These are phyloP conservation scores for Cybosia mesomella DNA, from an alignment of 2,888 invertebrate genomes.

Conservation along the genomic window DNA sequence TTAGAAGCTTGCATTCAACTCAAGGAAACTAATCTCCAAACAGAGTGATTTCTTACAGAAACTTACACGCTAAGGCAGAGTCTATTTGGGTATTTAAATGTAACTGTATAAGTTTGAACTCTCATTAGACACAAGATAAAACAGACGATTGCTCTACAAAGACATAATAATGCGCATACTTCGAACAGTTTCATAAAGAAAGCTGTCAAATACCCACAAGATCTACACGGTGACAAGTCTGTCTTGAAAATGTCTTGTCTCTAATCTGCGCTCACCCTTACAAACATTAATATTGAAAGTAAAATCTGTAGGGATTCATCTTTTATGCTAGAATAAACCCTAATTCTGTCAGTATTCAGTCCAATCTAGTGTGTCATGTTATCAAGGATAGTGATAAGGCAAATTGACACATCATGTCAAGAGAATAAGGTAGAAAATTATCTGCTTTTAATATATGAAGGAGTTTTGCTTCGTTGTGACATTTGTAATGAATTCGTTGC, in stretches of 20 bases:
- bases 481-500: constrained; percentile 58
- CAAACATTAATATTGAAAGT: constrained; percentile 51
- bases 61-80: constrained; percentile 41
- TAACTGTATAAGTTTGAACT: no score
- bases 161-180: no score
- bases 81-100: constrained; percentile 34
- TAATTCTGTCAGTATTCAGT: constrained; percentile 28
- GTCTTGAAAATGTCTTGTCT: no score
- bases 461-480: constrained; percentile 47
- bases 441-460: constrained; percentile 34
- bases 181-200: no score
- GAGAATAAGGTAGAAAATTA: constrained; percentile 39
- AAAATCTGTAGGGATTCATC: constrained; percentile 27
- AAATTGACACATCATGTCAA: constrained; percentile 23
- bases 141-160: no score
- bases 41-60: constrained; percentile 21
- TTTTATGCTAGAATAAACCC: constrained; percentile 38
- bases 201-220: no score
- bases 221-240: no score
- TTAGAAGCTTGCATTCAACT: no score
- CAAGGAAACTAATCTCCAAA: neutral
- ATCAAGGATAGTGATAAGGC: constrained; percentile 14
- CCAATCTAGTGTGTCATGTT: constrained; percentile 31
- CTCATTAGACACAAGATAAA: no score
- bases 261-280: no score